Conservation (phyloP, 2,797 vertebrate genomes). For the Argyrosomus regius region DNA sequence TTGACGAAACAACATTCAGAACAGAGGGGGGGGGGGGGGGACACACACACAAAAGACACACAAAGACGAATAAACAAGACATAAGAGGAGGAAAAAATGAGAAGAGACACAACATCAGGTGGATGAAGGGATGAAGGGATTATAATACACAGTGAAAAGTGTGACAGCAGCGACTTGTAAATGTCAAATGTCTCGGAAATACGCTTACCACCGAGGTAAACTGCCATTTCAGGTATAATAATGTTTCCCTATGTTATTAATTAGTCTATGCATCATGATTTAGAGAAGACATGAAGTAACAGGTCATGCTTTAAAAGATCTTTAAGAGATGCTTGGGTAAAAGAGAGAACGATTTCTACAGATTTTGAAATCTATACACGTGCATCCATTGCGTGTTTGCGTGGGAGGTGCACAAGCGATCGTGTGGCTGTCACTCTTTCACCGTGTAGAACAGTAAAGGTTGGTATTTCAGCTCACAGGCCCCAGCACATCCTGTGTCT, state of each 20-base stretch:
- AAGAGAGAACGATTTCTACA: constrained; percentile 27
- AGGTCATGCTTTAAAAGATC: constrained; percentile 5
- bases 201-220: neutral
- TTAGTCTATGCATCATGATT: neutral
- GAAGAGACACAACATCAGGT: constrained; percentile 80
- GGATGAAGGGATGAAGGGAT: constrained; percentile 70
- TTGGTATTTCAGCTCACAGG: constrained; percentile 78
- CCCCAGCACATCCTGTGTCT: constrained; percentile 86
- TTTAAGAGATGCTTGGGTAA: neutral
- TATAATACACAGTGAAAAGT: constrained; percentile 66
- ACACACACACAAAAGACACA: constrained; percentile 47
- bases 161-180: constrained; percentile 72
- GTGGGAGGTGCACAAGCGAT: constrained; percentile 69
- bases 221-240: neutral
- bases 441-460: constrained; percentile 71
- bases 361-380: constrained; percentile 42
- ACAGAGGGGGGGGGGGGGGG: constrained; percentile 70
- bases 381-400: constrained; percentile 56
- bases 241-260: neutral
- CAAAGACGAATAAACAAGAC: constrained; percentile 80
- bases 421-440: constrained; percentile 79
- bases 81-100: constrained; percentile 78
- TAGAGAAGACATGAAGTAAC: neutral
- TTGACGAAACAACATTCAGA: constrained; percentile 80
- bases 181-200: constrained; percentile 41